Conservation (phyloP, 2,888 invertebrate genomes). For the Falcaria lacertinaria region DNA sequence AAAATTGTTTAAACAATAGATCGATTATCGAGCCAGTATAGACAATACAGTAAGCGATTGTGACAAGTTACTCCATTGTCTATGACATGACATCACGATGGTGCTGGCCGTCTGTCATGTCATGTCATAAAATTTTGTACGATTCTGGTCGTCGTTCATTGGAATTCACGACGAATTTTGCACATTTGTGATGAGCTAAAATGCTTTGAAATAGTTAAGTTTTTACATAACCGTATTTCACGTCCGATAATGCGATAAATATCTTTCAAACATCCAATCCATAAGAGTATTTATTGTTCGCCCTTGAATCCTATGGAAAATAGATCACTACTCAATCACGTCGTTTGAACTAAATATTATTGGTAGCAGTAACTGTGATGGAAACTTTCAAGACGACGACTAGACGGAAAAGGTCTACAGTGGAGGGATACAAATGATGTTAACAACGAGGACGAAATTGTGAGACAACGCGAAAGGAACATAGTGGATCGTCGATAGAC, state of each 20-base stretch:
- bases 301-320: slow-evolving; percentile 30
- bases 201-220: slow-evolving; percentile 38
- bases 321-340: slow-evolving; percentile 35
- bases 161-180: slow-evolving; percentile 47
- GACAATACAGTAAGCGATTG: too few species aligned
- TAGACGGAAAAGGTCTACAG: slow-evolving; percentile 62
- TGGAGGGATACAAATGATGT: slow-evolving; percentile 71
- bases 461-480: slow-evolving; percentile 30
- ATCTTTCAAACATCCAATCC: slow-evolving; percentile 10
- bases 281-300: slow-evolving; percentile 18
- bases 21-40: too few species aligned
- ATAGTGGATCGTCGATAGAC: slow-evolving; percentile 55
- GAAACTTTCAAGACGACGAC: slow-evolving; percentile 56
- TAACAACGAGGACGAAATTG: slow-evolving; percentile 21
- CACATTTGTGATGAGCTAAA: slow-evolving; percentile 51
- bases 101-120: slow-evolving; percentile 11
- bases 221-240: slow-evolving; percentile 20
- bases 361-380: slow-evolving; percentile 63
- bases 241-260: slow-evolving; percentile 22
- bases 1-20: too few species aligned
- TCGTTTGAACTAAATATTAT: slow-evolving; percentile 41
- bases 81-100: slow-evolving; percentile 21
- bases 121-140: slow-evolving; percentile 34
- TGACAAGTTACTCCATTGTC: too few species aligned
- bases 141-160: slow-evolving; percentile 41